phyloP scores from a whole-genome alignment of 2,113 vertebrate genomes.

The Marmota monax region DNA sequence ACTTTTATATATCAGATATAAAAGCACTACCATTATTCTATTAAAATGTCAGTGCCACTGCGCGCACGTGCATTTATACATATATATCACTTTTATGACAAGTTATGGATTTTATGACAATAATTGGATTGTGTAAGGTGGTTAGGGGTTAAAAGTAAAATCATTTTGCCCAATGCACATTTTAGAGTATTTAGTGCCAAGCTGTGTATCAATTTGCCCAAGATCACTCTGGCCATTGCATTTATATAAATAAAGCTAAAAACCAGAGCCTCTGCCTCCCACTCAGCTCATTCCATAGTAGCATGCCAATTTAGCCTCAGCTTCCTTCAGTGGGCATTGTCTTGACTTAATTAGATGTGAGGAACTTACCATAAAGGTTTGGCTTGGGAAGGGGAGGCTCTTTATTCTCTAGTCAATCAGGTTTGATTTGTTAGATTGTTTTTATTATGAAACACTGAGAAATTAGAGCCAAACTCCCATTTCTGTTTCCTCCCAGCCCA shows the following conservation, averaged over 20 bases:
- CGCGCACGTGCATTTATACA: no score
- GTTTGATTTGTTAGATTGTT: background rate
- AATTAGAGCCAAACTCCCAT: background rate
- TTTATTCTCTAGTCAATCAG: background rate
- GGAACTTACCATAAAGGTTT: background rate
- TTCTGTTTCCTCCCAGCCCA: background rate
- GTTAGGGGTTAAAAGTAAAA: background rate
- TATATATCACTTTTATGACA: background rate
- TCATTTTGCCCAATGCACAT: background rate
- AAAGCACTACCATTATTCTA: no score
- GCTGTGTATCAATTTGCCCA: background rate
- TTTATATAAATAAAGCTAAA: background rate
- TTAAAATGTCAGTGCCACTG: background rate
- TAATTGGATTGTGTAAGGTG: background rate
- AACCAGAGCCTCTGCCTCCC: background rate
- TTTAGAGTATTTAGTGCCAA: background rate
- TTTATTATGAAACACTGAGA: background rate
- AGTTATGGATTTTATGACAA: background rate
- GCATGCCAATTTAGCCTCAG: background rate
- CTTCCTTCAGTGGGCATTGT: background rate
- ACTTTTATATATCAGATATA: background rate
- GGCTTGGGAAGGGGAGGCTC: accelerated
- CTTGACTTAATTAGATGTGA: background rate
- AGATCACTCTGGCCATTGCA: background rate
- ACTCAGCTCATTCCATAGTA: background rate